Evolutionary conservation across 2,888 invertebrate genomes (phyloP), one percentile per base, ranked within the genome.

Genomic region (Caenorhabditis imperialis): DNA sequence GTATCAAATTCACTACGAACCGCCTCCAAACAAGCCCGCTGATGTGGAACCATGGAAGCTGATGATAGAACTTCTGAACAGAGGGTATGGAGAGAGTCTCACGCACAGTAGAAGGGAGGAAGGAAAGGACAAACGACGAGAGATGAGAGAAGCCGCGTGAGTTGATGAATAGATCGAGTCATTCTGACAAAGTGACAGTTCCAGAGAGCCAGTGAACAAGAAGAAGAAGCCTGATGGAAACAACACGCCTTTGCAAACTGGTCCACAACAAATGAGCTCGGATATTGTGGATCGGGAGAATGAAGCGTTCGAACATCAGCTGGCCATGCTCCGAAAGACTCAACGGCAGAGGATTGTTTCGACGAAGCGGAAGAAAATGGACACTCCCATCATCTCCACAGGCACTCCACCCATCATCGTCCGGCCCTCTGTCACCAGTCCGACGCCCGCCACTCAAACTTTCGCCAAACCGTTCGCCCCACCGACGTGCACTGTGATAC

Each of bases 41-140:
- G 6, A 30, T 33, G 10, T 47, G 0, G 77, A 82, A 20, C 78
- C 81, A 8, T 83, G 81, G 81, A 51, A 53, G 30, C n/a, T 69
- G 20, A 71, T 83, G 67, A 48, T 67, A 8, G 58, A 61, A 5
- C 47, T 83, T 12, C 45, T 81, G 37, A 38, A 37, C 1, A 48
- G 81, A 33, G 81, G 77, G 53, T 83, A 81, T 20, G 83, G 79
- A 18, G 80, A 81, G 12, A 40, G 58, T 22, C 27, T 77, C 45
- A 55, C 20, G 35, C 37, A 22, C 18, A 47, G 51, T 33, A 51
- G 48, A 18, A 38, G 33, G 27, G 45, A 51, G 20, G 50, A 69
- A 33, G 35, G 23, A 18, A 69, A 7, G 38, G 27, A 48, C 10
- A 54, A n/a, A 3, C 35, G 30, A n/a, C 44, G 25, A 27, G 47